Base-by-base conservation (phyloP, 1,140 invertebrate species). In the Vanessa tameamea region DNA sequence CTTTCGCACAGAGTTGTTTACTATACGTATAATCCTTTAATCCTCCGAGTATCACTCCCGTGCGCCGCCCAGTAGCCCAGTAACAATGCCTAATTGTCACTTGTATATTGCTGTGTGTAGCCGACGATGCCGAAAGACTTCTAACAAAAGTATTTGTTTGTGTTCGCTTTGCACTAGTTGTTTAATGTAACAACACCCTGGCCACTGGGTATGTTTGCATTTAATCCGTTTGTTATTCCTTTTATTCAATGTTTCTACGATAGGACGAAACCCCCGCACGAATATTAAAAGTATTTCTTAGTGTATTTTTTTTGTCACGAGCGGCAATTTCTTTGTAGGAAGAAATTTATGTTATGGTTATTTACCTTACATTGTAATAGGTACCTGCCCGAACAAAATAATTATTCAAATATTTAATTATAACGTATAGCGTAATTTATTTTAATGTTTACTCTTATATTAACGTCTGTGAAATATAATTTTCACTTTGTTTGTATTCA, bases 161-260 rank as follows among this genome's bases (percentile, higher is more conserved):
- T 83, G 83, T 88, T 81, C 80, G 76, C 67, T 85, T 85, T 85
- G 81, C 83, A 88, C 86, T 81, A 87, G 80, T 87, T 92, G 90
- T 92, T 92, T 92, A 79, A 79, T 87, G 79, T 84, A 82, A 79
- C 82, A 83, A 82, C 87, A 84, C 83, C 73, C 73, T 80, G 82
- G 86, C 88, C 86, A 87, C 79, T 80, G 82, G 82, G 79, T 83
- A 84, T 91, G 88, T 89, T 89, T 87, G 82, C 84, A 81, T 89
- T 89, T 91, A 90, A 92, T 91, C 89, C 86, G 82, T 85, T 87
- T 90, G 82, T 85, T 82, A 87, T 85, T 80, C 75, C 81, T 81
- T 85, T 87, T 87, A 81, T 87, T 79, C 81, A 72, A 82, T 86
- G 87, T 90, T 88, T 82, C 81, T 73, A 82, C 82, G 83, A 86